These are phyloP conservation scores for Cryptoprocta ferox DNA, from an alignment of 2,797 vertebrate genomes.

Conservation along the genomic window DNA sequence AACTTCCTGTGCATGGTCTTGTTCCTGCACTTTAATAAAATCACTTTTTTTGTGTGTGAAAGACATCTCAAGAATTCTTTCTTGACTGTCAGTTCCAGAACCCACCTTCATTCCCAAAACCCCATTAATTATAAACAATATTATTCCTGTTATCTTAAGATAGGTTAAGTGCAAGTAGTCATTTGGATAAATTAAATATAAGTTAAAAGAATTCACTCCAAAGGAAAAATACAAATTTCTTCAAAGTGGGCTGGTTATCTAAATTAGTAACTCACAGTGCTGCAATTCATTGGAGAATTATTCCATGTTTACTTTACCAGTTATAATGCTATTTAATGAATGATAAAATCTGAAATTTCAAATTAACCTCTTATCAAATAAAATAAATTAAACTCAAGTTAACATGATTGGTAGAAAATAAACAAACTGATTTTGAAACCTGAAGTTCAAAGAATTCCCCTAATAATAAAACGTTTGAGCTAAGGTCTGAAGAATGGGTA, in stretches of 20 bases:
- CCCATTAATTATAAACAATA: neutral
- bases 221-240: slow-evolving; percentile 34
- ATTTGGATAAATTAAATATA: neutral
- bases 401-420: neutral
- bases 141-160: neutral
- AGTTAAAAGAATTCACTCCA: neutral
- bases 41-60: no score
- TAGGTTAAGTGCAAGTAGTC: neutral
- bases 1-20: no score
- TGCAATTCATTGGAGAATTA: slow-evolving; percentile 3
- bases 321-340: neutral
- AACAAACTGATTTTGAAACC: neutral
- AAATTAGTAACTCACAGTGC: neutral
- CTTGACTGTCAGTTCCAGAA: no score
- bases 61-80: no score
- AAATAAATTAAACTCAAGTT: neutral
- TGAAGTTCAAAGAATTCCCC: neutral
- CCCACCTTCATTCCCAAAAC: no score
- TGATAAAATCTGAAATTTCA: neutral
- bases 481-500: neutral
- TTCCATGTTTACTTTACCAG: neutral
- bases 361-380: neutral
- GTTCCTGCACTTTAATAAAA: no score
- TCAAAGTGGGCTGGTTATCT: neutral
- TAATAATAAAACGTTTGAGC: neutral